A percentile compares a stretch with the other conserved stretches of the same genome.
These are phyloP conservation scores for Lota lota DNA, from an alignment of 2,113 vertebrate genomes.

Conservation along the genomic window DNA sequence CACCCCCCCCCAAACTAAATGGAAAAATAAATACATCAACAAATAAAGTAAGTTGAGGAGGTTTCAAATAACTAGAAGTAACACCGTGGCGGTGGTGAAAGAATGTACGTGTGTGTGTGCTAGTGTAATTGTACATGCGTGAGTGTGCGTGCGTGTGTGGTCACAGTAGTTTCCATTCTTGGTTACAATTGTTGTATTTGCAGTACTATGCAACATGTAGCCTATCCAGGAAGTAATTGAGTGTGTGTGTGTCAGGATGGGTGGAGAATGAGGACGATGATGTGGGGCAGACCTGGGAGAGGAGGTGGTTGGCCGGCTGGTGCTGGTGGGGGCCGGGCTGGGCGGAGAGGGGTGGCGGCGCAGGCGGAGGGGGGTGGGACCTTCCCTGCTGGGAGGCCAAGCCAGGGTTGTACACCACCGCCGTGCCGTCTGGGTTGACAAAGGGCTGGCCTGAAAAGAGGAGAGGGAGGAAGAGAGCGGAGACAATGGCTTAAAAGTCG, in stretches of 20 bases:
- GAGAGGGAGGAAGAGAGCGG: not conserved
- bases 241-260: not conserved
- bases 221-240: too few species aligned
- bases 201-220: not conserved
- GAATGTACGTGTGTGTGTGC: too few species aligned
- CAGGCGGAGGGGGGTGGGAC: conserved; percentile 72
- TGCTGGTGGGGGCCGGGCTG: conserved; percentile 66
- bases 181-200: not conserved
- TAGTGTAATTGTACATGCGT: too few species aligned
- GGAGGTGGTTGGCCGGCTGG: conserved; percentile 77
- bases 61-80: too few species aligned
- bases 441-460: conserved; percentile 80
- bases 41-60: too few species aligned
- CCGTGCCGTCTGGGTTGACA: conserved; percentile 83
- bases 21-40: too few species aligned
- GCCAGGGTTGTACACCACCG: conserved; percentile 83
- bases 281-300: conserved; percentile 77
- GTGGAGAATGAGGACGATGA: not conserved
- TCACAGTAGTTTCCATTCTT: not conserved
- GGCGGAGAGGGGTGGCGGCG: conserved; percentile 61
- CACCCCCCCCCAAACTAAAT: too few species aligned
- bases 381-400: conserved; percentile 57
- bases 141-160: too few species aligned
- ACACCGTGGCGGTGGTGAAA: too few species aligned
- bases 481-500: not conserved